A percentile compares a stretch with the other conserved stretches of the same genome.
Evolutionary conservation across 2,797 vertebrate species (phyloP).

Genomic region (Myotis vivesi): DNA sequence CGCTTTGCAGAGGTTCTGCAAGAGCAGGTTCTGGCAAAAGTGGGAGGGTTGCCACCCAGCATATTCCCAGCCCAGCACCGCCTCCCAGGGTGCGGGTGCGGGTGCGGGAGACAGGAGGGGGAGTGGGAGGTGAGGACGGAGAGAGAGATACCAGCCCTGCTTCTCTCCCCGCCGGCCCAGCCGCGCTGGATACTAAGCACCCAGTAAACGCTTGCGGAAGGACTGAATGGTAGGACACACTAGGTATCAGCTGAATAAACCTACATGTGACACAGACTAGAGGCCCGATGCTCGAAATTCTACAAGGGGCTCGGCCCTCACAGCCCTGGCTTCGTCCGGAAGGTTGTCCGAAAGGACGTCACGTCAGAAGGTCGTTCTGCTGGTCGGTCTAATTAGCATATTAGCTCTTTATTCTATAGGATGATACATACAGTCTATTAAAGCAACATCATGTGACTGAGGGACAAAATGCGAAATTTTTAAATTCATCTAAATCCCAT

Average conservation of each 20-base stretch:
- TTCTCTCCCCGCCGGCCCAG: too few species aligned
- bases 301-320: too few species aligned
- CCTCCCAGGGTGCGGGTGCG: too few species aligned
- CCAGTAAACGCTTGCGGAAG: background rate
- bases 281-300: too few species aligned
- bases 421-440: background rate
- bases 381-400: too few species aligned
- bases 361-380: too few species aligned
- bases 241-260: background rate
- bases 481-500: background rate
- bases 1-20: background rate
- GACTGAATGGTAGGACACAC: background rate
- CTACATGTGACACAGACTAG: background rate
- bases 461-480: background rate
- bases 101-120: background rate
- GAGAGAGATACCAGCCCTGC: too few species aligned
- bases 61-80: rapidly evolving
- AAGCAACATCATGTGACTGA: background rate
- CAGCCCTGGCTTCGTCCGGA: too few species aligned
- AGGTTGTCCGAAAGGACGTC: too few species aligned
- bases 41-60: background rate
- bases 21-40: background rate
- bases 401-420: too few species aligned
- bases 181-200: background rate
- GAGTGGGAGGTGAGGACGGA: background rate